Conservation (phyloP, 2,888 invertebrate species). For the Platycheirus rosarum region DNA sequence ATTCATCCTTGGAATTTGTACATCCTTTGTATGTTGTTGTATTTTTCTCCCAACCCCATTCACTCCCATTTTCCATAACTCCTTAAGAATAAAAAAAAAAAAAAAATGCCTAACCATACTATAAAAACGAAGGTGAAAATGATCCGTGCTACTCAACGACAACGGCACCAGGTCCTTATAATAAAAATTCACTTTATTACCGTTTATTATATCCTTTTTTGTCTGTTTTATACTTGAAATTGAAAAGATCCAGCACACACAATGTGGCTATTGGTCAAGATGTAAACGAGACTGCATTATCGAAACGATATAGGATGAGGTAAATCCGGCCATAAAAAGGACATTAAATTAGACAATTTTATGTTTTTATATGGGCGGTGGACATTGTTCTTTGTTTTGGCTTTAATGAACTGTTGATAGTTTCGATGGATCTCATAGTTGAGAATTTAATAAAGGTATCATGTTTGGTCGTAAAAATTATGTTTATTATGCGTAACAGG, state of each 20-base stretch:
- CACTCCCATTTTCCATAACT: conserved; percentile 58
- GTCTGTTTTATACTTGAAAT: conserved; percentile 41
- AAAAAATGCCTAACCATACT: not conserved
- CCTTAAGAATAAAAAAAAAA: not conserved
- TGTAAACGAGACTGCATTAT: conserved; percentile 35
- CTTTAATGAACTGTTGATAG: conserved; percentile 59
- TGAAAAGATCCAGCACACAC: conserved; percentile 23
- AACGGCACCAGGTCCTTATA: conserved; percentile 56
- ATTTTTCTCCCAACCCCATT: conserved; percentile 47
- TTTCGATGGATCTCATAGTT: conserved; percentile 7
- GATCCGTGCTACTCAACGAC: conserved; percentile 53
- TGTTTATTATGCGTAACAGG: conserved; percentile 64
- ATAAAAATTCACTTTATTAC: conserved; percentile 69
- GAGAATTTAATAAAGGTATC: conserved; percentile 54
- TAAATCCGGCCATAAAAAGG: conserved; percentile 52
- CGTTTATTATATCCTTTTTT: conserved; percentile 62
- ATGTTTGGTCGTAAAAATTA: conserved; percentile 69
- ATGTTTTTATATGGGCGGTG: conserved; percentile 30
- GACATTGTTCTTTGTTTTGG: not conserved
- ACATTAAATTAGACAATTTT: conserved; percentile 66
- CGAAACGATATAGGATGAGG: conserved; percentile 23
- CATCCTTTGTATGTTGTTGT: conserved; percentile 8
- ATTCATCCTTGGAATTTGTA: conserved; percentile 11
- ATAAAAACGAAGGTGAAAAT: conserved; percentile 50
- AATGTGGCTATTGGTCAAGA: conserved; percentile 61